Base-by-base conservation (phyloP, 2,797 vertebrate species). In the Acrocephalus scirpaceus region DNA sequence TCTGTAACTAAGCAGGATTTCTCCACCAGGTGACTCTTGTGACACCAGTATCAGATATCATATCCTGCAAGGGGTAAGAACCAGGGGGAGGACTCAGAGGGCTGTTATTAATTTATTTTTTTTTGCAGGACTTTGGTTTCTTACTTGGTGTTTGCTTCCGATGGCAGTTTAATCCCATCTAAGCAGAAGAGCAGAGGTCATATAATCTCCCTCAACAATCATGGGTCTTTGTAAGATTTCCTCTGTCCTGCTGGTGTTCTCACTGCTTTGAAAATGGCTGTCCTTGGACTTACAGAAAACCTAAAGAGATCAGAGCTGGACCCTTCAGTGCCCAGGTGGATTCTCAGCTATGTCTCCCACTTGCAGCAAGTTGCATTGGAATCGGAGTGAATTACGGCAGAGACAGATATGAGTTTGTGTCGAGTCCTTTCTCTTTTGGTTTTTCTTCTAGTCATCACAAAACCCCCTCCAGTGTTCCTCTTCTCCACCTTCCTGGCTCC, bases 361-460 rank as follows among this genome's bases (percentile, higher is more conserved):
- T 2, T 78, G 72, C 23, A 65, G 64, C 32, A 71, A 89, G 67
- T 4, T 62, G 71, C 81, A 66, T 12, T 54, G 88, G 58, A 87
- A 92, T 69, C 14, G 9, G 11, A 54, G 44, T 25, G 58, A 86
- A 57, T 66, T 34, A 70, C 3, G 18, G 44, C 54, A 64, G 40
- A 84, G 64, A 42, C 1, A 11, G 45, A 29, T 36, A 42, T 1
- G 13, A 66, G 3, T 5, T 17, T 2, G 3, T 14, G 9, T 38
- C 61, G 29, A 77, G 9, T 9, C 56, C 75, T 17, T 86, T 50
- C 57, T 62, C 42, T 64, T 67, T 54, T 0, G 1, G 20, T 69
- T 90, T 74, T 90, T 74, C 67, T 62, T 8, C 54, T 61, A 44
- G 47, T n/a, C 3, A 4, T 21, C 29, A 45, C 45, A 54, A 67